A percentile compares a stretch with the other conserved stretches of the same genome.
These are phyloP conservation scores for Andrena fulva DNA, from an alignment of 2,888 invertebrate species.

Conservation along the genomic window DNA sequence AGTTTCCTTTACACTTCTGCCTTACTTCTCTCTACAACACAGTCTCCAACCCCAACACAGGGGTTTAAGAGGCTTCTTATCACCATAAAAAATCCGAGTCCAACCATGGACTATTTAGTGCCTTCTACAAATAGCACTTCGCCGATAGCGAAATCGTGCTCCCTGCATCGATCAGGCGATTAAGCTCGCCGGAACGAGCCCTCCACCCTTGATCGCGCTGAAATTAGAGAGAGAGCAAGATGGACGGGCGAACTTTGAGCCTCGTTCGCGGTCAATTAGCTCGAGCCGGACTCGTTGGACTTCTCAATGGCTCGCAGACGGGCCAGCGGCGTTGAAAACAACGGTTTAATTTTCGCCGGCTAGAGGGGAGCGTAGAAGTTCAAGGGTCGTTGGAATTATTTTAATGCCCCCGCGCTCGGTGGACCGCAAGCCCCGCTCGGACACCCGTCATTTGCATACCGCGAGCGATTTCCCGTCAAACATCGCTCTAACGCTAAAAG, in stretches of 20 bases:
- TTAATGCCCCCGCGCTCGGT: constrained; percentile 17
- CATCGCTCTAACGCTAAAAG: constrained; percentile 1
- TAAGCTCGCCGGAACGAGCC: constrained; percentile 19
- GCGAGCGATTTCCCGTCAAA: constrained; percentile 23
- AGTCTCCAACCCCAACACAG: no score
- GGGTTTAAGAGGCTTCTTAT: no score
- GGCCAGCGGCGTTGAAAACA: constrained; percentile 11
- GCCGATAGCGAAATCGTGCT: not conserved
- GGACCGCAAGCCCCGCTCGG: not conserved
- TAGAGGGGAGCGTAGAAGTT: constrained; percentile 16
- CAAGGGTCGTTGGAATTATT: constrained; percentile 35
- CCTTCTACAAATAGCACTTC: not conserved
- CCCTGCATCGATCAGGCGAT: constrained; percentile 19
- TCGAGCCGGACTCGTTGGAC: not conserved
- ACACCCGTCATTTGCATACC: constrained; percentile 30
- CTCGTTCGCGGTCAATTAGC: constrained; percentile 35
- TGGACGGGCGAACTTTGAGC: constrained; percentile 3
- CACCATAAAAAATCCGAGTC: no score
- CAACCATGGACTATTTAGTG: not conserved
- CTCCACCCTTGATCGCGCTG: not conserved
- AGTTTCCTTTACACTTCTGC: no score
- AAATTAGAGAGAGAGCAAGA: constrained; percentile 17
- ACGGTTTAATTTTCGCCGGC: constrained; percentile 16
- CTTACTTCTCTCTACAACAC: no score
- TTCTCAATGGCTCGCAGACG: constrained; percentile 24